Evolutionary conservation across 92 coral and sea anemone species (phyloP).

Genomic region (Phenganax marumi): DNA sequence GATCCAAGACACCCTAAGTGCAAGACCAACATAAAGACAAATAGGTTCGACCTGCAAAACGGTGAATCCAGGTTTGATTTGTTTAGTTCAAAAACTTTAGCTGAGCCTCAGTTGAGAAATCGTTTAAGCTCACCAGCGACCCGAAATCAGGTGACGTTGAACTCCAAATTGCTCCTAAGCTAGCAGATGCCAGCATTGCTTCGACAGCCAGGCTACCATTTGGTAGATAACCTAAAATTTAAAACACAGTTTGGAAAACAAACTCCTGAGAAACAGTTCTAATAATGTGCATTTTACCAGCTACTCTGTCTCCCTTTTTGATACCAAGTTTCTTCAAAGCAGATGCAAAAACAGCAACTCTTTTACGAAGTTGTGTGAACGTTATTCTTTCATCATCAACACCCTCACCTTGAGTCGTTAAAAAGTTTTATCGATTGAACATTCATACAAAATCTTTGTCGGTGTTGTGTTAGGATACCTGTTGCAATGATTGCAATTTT

Average conservation of each 20-base stretch:
- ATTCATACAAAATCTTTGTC: neutral
- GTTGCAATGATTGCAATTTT: conserved; percentile 77
- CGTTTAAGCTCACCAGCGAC: conserved; percentile 57
- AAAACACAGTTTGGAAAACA: neutral
- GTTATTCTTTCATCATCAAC: conserved; percentile 67
- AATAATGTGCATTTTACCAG: conserved; percentile 54
- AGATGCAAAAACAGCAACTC: conserved; percentile 75
- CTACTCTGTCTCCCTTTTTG: conserved; percentile 89
- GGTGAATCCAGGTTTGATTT: too few species aligned
- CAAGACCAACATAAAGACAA: neutral
- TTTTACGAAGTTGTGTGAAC: conserved; percentile 64
- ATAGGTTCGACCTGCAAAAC: too few species aligned
- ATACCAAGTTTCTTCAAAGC: conserved; percentile 83
- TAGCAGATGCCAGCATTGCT: conserved; percentile 95
- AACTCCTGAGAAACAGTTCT: neutral
- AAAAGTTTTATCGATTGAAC: too few species aligned
- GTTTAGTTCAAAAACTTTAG: too few species aligned
- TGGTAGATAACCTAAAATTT: conserved; percentile 80
- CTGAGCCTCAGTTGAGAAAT: too few species aligned
- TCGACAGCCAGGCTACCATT: conserved; percentile 90
- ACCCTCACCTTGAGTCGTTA: conserved; percentile 69
- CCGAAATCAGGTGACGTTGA: conserved; percentile 99
- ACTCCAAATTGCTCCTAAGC: conserved; percentile 98
- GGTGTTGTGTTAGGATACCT: conserved; percentile 55
- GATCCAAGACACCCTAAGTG: conserved; percentile 85